These are phyloP conservation scores for Solen grandis DNA, from an alignment of 1,140 invertebrate genomes.

Conservation along the genomic window DNA sequence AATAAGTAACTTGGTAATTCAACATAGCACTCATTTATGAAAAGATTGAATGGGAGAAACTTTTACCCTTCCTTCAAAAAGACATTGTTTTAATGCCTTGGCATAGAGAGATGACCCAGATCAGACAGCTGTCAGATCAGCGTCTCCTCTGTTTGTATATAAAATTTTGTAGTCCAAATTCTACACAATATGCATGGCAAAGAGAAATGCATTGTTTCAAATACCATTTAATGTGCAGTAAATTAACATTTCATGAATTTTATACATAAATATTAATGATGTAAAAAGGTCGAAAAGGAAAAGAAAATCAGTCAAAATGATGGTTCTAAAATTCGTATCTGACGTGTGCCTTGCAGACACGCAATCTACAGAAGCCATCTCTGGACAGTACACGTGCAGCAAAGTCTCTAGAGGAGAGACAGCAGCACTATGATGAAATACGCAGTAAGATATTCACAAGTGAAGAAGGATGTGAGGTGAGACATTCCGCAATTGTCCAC, in stretches of 20 bases:
- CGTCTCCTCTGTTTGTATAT: too few species aligned
- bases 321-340: too few species aligned
- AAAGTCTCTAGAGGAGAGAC: slow-evolving; percentile 41
- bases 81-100: too few species aligned
- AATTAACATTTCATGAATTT: not conserved
- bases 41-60: too few species aligned
- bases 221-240: not conserved
- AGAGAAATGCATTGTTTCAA: not conserved
- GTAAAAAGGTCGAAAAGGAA: not conserved
- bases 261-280: not conserved
- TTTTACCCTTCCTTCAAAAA: too few species aligned
- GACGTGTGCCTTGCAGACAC: slow-evolving; percentile 23
- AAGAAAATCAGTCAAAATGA: not conserved
- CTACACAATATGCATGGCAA: not conserved
- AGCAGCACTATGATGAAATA: slow-evolving; percentile 46
- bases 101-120: too few species aligned
- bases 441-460: slow-evolving; percentile 38
- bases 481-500: too few species aligned
- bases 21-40: too few species aligned
- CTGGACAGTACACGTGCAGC: slow-evolving; percentile 25
- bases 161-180: not conserved
- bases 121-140: too few species aligned
- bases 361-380: slow-evolving; percentile 34
- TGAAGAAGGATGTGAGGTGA: slow-evolving; percentile 43
- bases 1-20: too few species aligned